Evolutionary conservation across 2,888 invertebrate species (phyloP).

Genomic region (Meganola albula): DNA sequence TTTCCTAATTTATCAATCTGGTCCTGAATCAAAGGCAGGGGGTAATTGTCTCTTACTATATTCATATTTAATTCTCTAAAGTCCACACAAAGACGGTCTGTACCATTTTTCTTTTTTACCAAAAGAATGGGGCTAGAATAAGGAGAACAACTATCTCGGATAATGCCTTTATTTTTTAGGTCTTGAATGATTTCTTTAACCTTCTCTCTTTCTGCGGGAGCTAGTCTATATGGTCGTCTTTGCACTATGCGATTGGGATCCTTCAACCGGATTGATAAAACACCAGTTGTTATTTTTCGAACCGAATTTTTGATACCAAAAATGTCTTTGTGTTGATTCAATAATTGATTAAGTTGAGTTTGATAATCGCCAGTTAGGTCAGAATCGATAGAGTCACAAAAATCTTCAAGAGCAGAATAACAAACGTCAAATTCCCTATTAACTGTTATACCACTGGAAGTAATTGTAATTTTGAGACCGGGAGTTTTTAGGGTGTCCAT

Average conservation of each 20-base stretch:
- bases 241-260: neutral
- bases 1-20: neutral
- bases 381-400: too few relatives aligned
- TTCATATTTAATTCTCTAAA: constrained; percentile 1
- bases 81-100: constrained; percentile 1
- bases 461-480: too few relatives aligned
- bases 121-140: constrained; percentile 4
- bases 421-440: too few relatives aligned
- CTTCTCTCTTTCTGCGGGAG: neutral
- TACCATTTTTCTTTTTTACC: constrained; percentile 1
- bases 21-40: neutral
- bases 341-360: too few relatives aligned
- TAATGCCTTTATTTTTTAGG: neutral
- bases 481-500: too few relatives aligned
- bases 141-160: constrained; percentile 2
- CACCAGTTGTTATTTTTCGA: too few relatives aligned
- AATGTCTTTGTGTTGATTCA: too few relatives aligned
- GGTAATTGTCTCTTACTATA: neutral
- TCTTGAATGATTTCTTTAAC: constrained; percentile 1
- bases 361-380: too few relatives aligned
- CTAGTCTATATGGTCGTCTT: constrained; percentile 2
- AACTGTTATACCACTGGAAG: too few relatives aligned
- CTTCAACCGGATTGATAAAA: neutral
- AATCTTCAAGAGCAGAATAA: too few relatives aligned
- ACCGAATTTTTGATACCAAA: too few relatives aligned